Conservation (phyloP, 2,888 invertebrate species). For the Agonopterix heracliana region DNA sequence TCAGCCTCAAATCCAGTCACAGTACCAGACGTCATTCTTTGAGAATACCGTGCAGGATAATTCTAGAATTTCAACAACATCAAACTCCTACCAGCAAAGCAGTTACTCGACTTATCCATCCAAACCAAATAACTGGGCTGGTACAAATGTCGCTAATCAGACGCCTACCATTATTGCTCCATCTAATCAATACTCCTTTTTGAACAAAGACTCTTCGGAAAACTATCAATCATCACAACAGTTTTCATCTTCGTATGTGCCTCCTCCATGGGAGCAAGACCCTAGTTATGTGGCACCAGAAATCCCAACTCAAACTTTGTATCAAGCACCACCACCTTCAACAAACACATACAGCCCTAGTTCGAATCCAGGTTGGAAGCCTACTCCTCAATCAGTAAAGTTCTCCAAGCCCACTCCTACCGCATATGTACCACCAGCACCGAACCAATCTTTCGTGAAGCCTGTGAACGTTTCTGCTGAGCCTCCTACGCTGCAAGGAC, state of each 20-base stretch:
- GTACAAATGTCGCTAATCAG: slow-evolving; percentile 27
- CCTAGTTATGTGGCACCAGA: slow-evolving; percentile 43
- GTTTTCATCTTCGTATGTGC: slow-evolving; percentile 59
- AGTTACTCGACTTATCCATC: slow-evolving; percentile 44
- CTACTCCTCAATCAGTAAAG: slow-evolving; percentile 38
- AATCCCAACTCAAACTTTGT: slow-evolving; percentile 42
- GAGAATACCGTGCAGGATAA: slow-evolving; percentile 39
- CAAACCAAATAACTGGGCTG: slow-evolving; percentile 47
- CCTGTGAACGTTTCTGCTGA: slow-evolving; percentile 35
- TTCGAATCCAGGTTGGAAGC: slow-evolving; percentile 44
- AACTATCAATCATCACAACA: slow-evolving; percentile 51
- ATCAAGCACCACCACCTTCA: slow-evolving; percentile 41
- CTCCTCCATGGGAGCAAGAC: slow-evolving; percentile 70
- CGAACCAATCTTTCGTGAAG: slow-evolving; percentile 66
- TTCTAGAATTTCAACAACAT: slow-evolving; percentile 29
- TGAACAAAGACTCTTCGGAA: slow-evolving; percentile 41
- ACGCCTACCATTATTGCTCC: slow-evolving; percentile 24
- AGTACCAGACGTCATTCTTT: slow-evolving; percentile 30
- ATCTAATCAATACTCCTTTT: slow-evolving; percentile 44
- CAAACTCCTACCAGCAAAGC: slow-evolving; percentile 32
- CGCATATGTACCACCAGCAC: slow-evolving; percentile 64
- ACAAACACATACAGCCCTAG: slow-evolving; percentile 28
- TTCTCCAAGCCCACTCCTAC: slow-evolving; percentile 53
- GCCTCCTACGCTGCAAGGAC: slow-evolving; percentile 48
- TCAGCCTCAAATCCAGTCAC: slow-evolving; percentile 11